These are phyloP conservation scores for Craseonycteris thonglongyai DNA, from an alignment of 2,113 vertebrate species.

Conservation along the genomic window DNA sequence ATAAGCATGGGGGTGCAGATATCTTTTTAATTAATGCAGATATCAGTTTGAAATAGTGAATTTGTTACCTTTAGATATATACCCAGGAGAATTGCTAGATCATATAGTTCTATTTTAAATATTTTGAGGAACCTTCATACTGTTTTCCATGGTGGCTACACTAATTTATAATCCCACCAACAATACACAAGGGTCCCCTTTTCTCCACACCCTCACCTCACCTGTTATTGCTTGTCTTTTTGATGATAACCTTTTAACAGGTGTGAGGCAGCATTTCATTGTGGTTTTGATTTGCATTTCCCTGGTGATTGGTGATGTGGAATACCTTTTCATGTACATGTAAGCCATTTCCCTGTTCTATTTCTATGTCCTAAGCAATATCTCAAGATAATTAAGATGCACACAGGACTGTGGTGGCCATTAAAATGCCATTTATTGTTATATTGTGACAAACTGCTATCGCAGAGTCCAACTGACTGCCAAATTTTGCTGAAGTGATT, in stretches of 20 bases:
- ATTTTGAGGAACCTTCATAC: background rate
- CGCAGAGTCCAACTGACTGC: background rate
- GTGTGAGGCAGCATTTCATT: background rate
- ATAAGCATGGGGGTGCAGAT: background rate
- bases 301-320: background rate
- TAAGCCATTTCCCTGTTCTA: background rate
- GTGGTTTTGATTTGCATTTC: background rate
- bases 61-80: background rate
- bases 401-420: background rate
- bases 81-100: background rate
- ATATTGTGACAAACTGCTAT: background rate
- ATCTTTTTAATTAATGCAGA: background rate
- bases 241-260: background rate
- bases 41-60: background rate
- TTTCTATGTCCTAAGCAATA: background rate
- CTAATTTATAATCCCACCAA: background rate
- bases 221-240: background rate
- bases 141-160: background rate
- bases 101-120: background rate
- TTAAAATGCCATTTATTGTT: slow-evolving; percentile 23
- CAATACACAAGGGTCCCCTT: background rate
- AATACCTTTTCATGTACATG: background rate
- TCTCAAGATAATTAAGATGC: background rate
- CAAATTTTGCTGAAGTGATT: background rate
- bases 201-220: background rate